These are phyloP conservation scores for Aphelenchoides avenae DNA, from an alignment of 1,140 invertebrate genomes.

Conservation along the genomic window DNA sequence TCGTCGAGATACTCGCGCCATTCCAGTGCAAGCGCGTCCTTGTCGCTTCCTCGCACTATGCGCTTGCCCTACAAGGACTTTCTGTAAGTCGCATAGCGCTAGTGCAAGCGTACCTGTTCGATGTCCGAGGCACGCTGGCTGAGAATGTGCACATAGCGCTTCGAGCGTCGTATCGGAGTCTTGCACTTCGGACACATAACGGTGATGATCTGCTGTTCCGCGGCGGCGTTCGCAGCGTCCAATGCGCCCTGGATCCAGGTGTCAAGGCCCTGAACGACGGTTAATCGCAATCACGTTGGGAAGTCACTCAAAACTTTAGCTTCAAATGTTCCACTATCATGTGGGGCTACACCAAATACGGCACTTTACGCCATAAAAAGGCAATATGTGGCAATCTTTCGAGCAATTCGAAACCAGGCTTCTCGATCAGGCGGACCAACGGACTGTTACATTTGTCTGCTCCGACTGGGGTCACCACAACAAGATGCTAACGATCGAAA, in stretches of 20 bases:
- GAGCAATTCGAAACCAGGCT: no score
- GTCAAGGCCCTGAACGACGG: not conserved
- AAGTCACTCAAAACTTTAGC: not conserved
- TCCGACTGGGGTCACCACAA: not conserved
- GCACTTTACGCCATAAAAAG: no score
- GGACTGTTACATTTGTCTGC: not conserved
- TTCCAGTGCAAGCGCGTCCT: no score
- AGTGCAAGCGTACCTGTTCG: constrained; percentile 25
- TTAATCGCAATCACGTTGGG: not conserved
- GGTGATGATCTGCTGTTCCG: constrained; percentile 2
- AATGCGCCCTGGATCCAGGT: no score
- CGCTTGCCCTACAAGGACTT: no score
- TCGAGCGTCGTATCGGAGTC: constrained; percentile 20
- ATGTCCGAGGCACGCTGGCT: constrained; percentile 19
- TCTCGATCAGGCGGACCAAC: no score
- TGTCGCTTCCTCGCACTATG: no score
- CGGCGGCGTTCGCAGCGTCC: constrained; percentile 11
- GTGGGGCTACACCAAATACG: no score
- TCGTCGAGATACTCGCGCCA: no score
- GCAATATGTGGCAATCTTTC: no score
- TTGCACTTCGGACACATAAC: constrained; percentile 17
- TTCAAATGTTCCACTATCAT: no score
- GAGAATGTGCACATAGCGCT: constrained; percentile 20
- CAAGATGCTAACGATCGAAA: not conserved
- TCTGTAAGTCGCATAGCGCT: no score